Evolutionary conservation across 2,113 vertebrate genomes (phyloP).

Genomic region (Ailurus styani): DNA sequence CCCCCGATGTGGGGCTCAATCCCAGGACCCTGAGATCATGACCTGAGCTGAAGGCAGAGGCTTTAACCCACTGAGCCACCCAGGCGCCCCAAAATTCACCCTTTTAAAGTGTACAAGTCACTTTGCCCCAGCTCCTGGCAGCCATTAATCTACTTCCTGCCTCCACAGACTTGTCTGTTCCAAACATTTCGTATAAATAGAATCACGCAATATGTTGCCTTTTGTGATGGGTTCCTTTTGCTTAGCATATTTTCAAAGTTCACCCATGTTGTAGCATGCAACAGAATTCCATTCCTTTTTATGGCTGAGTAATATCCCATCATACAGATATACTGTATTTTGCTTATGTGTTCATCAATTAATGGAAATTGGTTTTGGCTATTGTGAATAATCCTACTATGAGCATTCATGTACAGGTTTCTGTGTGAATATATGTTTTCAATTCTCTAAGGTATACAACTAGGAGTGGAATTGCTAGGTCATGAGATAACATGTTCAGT

Average conservation of each 20-base stretch:
- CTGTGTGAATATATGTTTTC: not conserved
- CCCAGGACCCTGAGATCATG: too few relatives aligned
- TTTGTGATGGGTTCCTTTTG: not conserved
- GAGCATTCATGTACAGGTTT: not conserved
- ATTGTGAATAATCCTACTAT: not conserved
- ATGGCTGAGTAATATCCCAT: not conserved
- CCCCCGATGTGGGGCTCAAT: too few relatives aligned
- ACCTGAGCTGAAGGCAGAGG: too few relatives aligned
- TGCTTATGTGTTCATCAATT: not conserved
- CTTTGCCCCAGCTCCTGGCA: not conserved
- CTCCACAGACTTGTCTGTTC: not conserved
- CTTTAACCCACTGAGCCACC: too few relatives aligned
- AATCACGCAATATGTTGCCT: not conserved
- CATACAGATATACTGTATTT: not conserved
- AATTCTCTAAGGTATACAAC: not conserved
- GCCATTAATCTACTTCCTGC: not conserved
- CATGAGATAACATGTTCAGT: not conserved
- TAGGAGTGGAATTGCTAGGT: not conserved
- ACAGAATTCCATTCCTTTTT: not conserved
- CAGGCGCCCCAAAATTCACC: too few relatives aligned
- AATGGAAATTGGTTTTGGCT: not conserved
- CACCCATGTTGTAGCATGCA: not conserved
- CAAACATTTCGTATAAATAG: not conserved
- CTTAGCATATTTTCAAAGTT: not conserved
- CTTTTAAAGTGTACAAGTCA: not conserved